Conservation (phyloP, 1,140 invertebrate species). For the Triops cancriformis region DNA sequence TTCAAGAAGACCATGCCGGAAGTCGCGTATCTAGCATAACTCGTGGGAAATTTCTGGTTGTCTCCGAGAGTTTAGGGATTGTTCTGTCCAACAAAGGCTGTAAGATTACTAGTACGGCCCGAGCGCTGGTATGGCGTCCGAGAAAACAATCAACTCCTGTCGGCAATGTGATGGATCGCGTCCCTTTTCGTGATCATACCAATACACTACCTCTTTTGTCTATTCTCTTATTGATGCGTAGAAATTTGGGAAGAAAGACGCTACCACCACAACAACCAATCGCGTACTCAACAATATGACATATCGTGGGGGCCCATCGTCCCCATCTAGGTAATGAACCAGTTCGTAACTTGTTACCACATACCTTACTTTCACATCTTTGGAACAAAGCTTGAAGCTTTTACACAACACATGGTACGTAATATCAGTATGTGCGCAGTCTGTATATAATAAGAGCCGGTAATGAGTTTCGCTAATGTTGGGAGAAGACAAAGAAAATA, state of each 20-base stretch:
- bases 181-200: constrained; percentile 9
- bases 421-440: no score
- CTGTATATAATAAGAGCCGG: no score
- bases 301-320: not conserved
- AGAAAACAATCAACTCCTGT: constrained; percentile 10
- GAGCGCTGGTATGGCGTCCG: not conserved
- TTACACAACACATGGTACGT: not conserved
- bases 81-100: not conserved
- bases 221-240: not conserved
- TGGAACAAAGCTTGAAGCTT: not conserved
- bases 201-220: not conserved
- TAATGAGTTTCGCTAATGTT: no score
- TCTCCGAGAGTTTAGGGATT: not conserved
- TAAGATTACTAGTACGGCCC: not conserved
- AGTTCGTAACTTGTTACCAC: not conserved
- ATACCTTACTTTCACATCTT: not conserved
- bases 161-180: not conserved
- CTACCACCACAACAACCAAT: not conserved
- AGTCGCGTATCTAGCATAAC: not conserved
- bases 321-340: not conserved
- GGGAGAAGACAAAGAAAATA: no score
- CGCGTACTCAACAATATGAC: no score
- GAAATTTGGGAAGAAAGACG: not conserved
- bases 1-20: not conserved
- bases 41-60: not conserved